These are phyloP conservation scores for Pteropus alecto DNA, from an alignment of 2,113 vertebrate species.

Conservation along the genomic window DNA sequence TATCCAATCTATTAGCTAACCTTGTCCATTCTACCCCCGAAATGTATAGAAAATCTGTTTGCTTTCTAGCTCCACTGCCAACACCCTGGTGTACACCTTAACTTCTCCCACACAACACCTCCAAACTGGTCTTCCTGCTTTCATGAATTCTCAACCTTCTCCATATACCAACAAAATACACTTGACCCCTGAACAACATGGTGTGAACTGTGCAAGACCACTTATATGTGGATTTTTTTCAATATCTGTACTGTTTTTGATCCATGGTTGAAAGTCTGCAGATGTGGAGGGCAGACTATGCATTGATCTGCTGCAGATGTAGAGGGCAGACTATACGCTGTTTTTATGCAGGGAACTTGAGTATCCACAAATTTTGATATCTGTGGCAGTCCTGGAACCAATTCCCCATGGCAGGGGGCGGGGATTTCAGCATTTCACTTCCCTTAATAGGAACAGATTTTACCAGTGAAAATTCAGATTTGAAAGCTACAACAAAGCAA, in stretches of 20 bases:
- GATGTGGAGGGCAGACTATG: neutral
- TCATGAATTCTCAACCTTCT: neutral
- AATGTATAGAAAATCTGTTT: neutral
- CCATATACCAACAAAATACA: neutral
- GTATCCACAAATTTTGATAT: neutral
- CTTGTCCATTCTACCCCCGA: neutral
- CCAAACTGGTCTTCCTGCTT: neutral
- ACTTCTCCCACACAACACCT: neutral
- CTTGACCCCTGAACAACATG: neutral
- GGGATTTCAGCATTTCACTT: conserved; percentile 30
- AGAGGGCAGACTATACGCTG: too few relatives aligned
- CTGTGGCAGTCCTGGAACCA: neutral
- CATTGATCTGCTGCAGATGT: neutral
- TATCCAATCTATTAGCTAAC: neutral
- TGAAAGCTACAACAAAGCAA: neutral
- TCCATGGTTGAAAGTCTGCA: neutral
- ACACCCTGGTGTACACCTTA: neutral
- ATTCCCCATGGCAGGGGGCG: neutral
- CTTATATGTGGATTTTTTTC: neutral
- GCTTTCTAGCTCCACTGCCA: neutral
- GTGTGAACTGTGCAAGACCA: neutral
- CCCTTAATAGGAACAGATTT: neutral
- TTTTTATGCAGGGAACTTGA: neutral
- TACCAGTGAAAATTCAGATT: conserved; percentile 6
- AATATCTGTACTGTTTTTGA: neutral